phyloP scores from a whole-genome alignment of 2,797 vertebrate species.

The Emys orbicularis region DNA sequence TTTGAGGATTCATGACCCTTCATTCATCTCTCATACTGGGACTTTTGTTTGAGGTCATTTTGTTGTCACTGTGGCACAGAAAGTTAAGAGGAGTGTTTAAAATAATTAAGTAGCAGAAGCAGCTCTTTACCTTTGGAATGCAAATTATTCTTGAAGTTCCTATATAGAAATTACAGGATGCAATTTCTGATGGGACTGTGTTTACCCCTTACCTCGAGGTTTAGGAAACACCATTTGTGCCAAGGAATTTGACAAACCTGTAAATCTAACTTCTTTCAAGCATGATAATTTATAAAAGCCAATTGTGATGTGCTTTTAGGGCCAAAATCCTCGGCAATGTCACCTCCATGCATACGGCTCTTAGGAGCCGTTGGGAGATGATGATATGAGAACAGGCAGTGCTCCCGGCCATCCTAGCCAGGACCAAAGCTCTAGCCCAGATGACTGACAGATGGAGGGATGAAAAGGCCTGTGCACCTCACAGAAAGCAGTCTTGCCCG shows the following conservation, averaged over 20 bases:
- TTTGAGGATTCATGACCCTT: slow-evolving; percentile 61
- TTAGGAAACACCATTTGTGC: neutral
- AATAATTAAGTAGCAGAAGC: neutral
- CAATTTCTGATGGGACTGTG: neutral
- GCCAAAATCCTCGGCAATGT: neutral
- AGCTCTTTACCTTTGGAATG: neutral
- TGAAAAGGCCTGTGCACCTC: neutral
- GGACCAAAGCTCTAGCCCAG: neutral
- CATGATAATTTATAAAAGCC: neutral
- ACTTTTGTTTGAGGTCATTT: slow-evolving; percentile 56
- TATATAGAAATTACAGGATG: neutral
- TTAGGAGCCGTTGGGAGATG: neutral
- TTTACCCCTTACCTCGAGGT: neutral
- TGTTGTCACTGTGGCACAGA: slow-evolving; percentile 36
- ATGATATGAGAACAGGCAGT: neutral
- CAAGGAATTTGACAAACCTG: neutral
- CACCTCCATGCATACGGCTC: neutral
- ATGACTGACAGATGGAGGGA: neutral
- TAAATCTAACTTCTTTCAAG: neutral
- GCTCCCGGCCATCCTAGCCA: neutral
- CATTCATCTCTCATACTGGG: slow-evolving; percentile 38
- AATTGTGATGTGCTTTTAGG: neutral
- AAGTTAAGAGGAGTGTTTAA: slow-evolving; percentile 34
- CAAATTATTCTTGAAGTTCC: neutral
- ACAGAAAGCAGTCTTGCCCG: neutral